phyloP scores from a whole-genome alignment of 2,797 vertebrate genomes.

The Thaleichthys pacificus region DNA sequence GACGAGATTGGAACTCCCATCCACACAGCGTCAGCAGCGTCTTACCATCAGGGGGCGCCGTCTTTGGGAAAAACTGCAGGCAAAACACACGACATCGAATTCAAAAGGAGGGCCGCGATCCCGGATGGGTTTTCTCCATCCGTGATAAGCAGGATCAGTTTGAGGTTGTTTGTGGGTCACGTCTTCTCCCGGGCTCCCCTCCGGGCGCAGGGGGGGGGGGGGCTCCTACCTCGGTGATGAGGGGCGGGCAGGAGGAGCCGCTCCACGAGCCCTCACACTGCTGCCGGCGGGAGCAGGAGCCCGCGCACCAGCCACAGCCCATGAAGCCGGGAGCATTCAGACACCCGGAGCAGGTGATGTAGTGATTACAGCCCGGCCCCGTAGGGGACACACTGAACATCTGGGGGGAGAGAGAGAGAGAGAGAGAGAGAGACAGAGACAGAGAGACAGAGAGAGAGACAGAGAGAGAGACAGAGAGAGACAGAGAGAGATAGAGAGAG shows the following conservation, averaged over 20 bases:
- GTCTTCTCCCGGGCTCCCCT: too few species aligned
- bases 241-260: constrained; percentile 78
- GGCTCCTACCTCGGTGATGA: constrained; percentile 80
- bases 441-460: background rate
- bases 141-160: background rate
- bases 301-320: constrained; percentile 90
- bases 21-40: constrained; percentile 84
- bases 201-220: too few species aligned
- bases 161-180: background rate
- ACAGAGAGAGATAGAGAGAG: background rate
- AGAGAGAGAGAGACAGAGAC: background rate
- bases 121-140: too few species aligned
- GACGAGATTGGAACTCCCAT: constrained; percentile 76
- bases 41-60: constrained; percentile 71
- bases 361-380: constrained; percentile 92
- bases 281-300: constrained; percentile 66
- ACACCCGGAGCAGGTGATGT: constrained; percentile 83
- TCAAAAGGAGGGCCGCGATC: background rate
- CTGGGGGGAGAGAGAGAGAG: constrained; percentile 58
- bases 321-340: constrained; percentile 84
- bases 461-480: background rate
- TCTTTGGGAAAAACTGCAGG: constrained; percentile 85
- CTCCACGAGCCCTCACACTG: constrained; percentile 83
- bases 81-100: background rate
- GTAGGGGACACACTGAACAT: constrained; percentile 80